Conservation (phyloP, 2,113 vertebrate species). For the Erpornis zantholeuca region DNA sequence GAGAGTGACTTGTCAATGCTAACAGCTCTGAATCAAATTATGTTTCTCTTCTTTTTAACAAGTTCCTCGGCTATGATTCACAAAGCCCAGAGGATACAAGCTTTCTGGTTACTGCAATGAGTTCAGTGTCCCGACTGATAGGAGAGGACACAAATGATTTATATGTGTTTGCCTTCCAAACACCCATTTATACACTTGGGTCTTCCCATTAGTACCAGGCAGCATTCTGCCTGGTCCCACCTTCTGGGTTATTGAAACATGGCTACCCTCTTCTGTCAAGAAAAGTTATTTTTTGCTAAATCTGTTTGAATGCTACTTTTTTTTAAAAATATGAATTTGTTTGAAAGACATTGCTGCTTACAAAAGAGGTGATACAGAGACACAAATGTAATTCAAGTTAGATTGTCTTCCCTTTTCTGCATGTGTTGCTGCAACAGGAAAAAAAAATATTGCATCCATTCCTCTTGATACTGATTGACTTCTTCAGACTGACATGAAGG, state of each 20-base stretch:
- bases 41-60: background rate
- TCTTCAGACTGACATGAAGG: background rate
- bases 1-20: background rate
- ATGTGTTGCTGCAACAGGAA: background rate
- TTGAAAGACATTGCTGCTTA: background rate
- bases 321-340: background rate
- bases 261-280: background rate
- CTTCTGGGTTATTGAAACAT: background rate
- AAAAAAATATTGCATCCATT: background rate
- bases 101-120: background rate
- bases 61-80: background rate
- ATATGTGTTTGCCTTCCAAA: background rate
- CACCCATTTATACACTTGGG: background rate
- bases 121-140: background rate
- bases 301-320: background rate
- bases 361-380: background rate
- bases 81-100: fast-evolving
- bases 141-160: background rate
- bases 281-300: background rate
- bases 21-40: background rate
- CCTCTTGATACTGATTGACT: background rate
- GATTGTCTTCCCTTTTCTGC: background rate
- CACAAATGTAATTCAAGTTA: background rate
- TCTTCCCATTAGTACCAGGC: background rate
- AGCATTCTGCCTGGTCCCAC: background rate